These are phyloP conservation scores for Limnephilus auricula DNA, from an alignment of 2,888 invertebrate genomes.

Conservation along the genomic window DNA sequence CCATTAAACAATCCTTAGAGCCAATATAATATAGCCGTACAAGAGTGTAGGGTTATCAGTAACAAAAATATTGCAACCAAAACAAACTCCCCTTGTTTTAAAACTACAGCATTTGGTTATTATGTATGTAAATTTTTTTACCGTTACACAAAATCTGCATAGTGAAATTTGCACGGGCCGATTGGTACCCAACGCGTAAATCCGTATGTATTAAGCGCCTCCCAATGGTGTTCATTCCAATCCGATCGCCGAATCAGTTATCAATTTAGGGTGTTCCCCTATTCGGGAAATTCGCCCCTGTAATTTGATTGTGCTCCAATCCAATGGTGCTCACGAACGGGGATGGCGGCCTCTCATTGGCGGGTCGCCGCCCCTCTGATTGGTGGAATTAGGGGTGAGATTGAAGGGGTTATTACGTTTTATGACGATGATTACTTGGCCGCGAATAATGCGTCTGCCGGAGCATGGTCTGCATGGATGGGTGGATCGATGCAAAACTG, in stretches of 20 bases:
- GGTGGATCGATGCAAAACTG: neutral
- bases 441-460: constrained; percentile 33
- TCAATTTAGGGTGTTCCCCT: constrained; percentile 26
- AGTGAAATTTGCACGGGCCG: neutral
- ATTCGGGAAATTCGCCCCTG: constrained; percentile 1
- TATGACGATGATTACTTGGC: constrained; percentile 42
- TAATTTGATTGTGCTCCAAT: constrained; percentile 35
- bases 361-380: constrained; percentile 28
- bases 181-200: neutral
- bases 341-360: constrained; percentile 28
- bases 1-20: neutral
- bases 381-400: constrained; percentile 37
- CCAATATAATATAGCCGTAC: no score
- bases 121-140: neutral
- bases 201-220: neutral
- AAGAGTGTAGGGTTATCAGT: no score
- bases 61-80: neutral
- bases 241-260: constrained; percentile 25
- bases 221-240: neutral
- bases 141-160: neutral
- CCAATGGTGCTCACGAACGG: constrained; percentile 32
- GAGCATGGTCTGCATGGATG: constrained; percentile 4
- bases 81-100: neutral
- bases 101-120: neutral
- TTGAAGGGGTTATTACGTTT: constrained; percentile 49